Evolutionary conservation across 2,797 vertebrate genomes (phyloP).

Genomic region (Semaprochilodus insignis): DNA sequence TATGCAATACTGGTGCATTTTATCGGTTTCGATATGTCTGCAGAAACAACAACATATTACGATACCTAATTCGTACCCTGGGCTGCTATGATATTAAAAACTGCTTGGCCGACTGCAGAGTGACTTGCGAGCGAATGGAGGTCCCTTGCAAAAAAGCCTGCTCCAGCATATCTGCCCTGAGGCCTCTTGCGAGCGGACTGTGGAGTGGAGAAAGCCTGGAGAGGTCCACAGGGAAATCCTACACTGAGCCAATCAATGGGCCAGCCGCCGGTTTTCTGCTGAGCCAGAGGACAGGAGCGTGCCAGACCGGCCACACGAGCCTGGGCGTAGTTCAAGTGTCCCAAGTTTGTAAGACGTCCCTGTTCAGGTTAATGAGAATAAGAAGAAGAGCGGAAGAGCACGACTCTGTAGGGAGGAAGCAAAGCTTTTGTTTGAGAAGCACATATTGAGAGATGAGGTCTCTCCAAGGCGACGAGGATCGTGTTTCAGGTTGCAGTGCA

Average conservation of each 20-base stretch:
- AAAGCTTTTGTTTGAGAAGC: not conserved
- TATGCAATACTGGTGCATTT: no score
- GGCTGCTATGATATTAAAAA: not conserved
- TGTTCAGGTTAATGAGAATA: slow-evolving; percentile 1
- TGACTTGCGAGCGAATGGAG: not conserved
- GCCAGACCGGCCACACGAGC: slow-evolving; percentile 53
- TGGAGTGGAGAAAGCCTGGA: slow-evolving; percentile 50
- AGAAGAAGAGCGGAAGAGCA: not conserved
- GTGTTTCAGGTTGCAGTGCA: slow-evolving; percentile 13
- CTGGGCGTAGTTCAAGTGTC: slow-evolving; percentile 32
- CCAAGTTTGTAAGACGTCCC: slow-evolving; percentile 7
- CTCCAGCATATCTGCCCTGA: slow-evolving; percentile 34
- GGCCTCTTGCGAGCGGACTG: slow-evolving; percentile 16
- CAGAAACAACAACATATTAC: no score
- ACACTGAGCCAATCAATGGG: slow-evolving; percentile 72
- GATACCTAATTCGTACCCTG: not conserved
- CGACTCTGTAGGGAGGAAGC: not conserved
- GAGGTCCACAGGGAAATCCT: slow-evolving; percentile 60
- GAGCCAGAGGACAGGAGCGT: slow-evolving; percentile 66
- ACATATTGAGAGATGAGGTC: slow-evolving; percentile 13
- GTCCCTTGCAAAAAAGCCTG: slow-evolving; percentile 13
- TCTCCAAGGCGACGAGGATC: slow-evolving; percentile 22
- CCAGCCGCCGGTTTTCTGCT: slow-evolving; percentile 76
- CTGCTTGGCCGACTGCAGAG: not conserved
- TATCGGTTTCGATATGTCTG: no score